These are phyloP conservation scores for Zele albiditarsus DNA, from an alignment of 2,888 invertebrate genomes.

Conservation along the genomic window DNA sequence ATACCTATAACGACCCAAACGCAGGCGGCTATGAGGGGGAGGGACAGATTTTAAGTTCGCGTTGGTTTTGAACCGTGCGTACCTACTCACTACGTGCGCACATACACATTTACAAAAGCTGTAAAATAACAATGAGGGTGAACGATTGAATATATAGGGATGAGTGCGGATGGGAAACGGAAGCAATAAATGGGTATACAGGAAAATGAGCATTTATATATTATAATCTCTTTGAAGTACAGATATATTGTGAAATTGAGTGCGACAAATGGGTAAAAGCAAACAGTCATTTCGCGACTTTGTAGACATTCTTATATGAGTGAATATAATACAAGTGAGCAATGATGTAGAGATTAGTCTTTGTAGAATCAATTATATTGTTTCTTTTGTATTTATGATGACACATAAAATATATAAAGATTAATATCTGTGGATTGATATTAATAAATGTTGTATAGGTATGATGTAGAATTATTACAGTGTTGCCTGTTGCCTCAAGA, in stretches of 20 bases:
- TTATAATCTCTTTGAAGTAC: neutral
- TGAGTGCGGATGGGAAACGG: neutral
- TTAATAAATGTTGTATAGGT: neutral
- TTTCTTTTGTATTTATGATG: neutral
- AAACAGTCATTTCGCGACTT: neutral
- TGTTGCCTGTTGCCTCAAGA: no score
- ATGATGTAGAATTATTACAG: no score
- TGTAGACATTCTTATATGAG: neutral
- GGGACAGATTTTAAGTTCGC: conserved; percentile 12
- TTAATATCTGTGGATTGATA: neutral
- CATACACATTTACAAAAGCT: conserved; percentile 5
- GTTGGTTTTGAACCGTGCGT: neutral
- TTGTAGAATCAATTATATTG: neutral
- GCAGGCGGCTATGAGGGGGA: neutral
- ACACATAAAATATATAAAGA: neutral
- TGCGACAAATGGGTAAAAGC: neutral
- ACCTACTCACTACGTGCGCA: no score
- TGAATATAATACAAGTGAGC: neutral
- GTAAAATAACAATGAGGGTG: conserved; percentile 5
- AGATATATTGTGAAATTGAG: neutral
- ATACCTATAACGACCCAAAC: conserved; percentile 20
- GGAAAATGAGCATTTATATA: neutral
- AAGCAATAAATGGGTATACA: neutral
- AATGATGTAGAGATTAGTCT: no score
- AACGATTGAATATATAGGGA: neutral